These are phyloP conservation scores for Gobionotothen gibberifrons DNA, from an alignment of 2,797 vertebrate genomes.

Conservation along the genomic window DNA sequence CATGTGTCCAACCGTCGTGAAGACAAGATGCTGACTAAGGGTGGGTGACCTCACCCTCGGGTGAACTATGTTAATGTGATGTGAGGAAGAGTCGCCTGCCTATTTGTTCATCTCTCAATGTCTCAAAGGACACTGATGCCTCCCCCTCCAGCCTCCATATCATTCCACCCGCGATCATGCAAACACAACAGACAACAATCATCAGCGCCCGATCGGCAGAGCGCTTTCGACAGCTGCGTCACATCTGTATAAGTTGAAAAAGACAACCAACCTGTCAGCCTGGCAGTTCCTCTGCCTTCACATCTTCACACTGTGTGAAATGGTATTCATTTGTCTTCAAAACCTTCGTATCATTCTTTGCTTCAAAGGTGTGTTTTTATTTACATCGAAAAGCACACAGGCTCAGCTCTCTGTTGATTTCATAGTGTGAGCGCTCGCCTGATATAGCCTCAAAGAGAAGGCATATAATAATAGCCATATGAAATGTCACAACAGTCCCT, in stretches of 20 bases:
- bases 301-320: slow-evolving; percentile 45
- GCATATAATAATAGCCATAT: slow-evolving; percentile 73
- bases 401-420: slow-evolving; percentile 56
- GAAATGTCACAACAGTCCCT: slow-evolving; percentile 75
- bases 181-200: slow-evolving; percentile 54
- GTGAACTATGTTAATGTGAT: slow-evolving; percentile 77
- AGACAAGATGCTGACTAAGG: slow-evolving; percentile 78
- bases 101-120: slow-evolving; percentile 50
- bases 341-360: slow-evolving; percentile 55
- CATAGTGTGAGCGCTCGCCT: slow-evolving; percentile 52
- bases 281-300: slow-evolving; percentile 48
- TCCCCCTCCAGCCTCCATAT: slow-evolving; percentile 14
- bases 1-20: slow-evolving; percentile 57
- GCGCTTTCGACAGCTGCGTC: slow-evolving; percentile 55
- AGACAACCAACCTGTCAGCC: slow-evolving; percentile 59
- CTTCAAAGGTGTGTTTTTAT: slow-evolving; percentile 77
- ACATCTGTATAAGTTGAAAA: slow-evolving; percentile 62
- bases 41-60: slow-evolving; percentile 60
- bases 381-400: slow-evolving; percentile 68
- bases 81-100: slow-evolving; percentile 55
- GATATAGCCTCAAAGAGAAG: slow-evolving; percentile 75
- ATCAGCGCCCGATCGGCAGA: slow-evolving; percentile 18
- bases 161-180: slow-evolving; percentile 22
- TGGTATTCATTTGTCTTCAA: slow-evolving; percentile 31
- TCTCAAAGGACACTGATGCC: slow-evolving; percentile 62